A percentile compares a stretch with the other conserved stretches of the same genome.
These are phyloP conservation scores for Hydrozoanthus tunicans DNA, from an alignment of 64 coral and sea anemone genomes.

Conservation along the genomic window DNA sequence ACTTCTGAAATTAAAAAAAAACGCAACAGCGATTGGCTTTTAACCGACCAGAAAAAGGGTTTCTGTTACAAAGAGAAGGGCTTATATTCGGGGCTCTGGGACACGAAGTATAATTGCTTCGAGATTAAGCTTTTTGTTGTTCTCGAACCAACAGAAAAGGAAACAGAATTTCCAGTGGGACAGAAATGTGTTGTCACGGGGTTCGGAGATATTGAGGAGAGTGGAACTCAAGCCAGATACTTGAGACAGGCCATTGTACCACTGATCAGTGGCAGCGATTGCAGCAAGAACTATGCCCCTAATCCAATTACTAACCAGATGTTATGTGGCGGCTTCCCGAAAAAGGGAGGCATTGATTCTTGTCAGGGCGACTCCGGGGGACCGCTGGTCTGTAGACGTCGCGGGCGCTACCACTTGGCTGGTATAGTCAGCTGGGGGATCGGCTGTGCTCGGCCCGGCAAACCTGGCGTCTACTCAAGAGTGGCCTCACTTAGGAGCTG, in stretches of 20 bases:
- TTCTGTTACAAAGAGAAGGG: too few species aligned
- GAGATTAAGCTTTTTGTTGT: background rate
- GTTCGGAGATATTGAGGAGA: conserved; percentile 48
- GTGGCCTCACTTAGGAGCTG: background rate
- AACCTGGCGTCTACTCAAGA: background rate
- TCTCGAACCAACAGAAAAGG: background rate
- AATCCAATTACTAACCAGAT: conserved; percentile 20
- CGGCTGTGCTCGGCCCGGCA: conserved; percentile 16
- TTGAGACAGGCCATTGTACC: conserved; percentile 49
- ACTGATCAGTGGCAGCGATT: background rate
- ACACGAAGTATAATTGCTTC: background rate
- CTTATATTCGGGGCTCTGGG: too few species aligned
- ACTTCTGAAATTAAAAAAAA: too few species aligned
- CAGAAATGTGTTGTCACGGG: conserved; percentile 51
- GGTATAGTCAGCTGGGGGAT: conserved; percentile 62
- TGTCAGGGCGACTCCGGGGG: conserved; percentile 64
- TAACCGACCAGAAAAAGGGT: too few species aligned
- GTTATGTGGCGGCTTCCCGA: conserved; percentile 43
- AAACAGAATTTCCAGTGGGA: background rate
- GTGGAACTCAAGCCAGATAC: conserved; percentile 17
- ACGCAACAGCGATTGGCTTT: too few species aligned
- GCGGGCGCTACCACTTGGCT: conserved; percentile 30
- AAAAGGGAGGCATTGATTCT: conserved; percentile 50
- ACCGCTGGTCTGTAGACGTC: conserved; percentile 44
- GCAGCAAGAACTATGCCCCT: background rate